These are phyloP conservation scores for Hippopotamyrus pictus DNA, from an alignment of 2,797 vertebrate species.

Conservation along the genomic window DNA sequence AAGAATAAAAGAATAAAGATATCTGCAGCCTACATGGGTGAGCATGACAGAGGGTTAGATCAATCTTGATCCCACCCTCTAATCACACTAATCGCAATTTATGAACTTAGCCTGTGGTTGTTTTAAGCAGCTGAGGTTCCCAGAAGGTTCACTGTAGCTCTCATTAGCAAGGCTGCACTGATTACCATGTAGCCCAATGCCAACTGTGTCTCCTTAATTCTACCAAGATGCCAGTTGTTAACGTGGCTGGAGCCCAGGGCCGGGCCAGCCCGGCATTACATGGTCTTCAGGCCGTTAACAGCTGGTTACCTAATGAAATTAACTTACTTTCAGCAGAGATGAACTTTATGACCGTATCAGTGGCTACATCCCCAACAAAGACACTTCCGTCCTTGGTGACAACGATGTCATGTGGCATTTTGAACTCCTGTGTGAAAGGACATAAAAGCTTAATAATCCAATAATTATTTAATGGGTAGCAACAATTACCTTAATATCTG, in stretches of 20 bases:
- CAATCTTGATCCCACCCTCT: background rate
- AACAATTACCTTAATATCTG: background rate
- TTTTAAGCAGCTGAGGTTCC: background rate
- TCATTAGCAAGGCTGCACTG: background rate
- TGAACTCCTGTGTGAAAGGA: slow-evolving; percentile 66
- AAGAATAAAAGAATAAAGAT: background rate
- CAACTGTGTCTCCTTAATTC: background rate
- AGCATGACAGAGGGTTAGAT: background rate
- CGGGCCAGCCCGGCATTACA: background rate
- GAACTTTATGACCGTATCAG: slow-evolving; percentile 79
- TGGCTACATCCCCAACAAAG: slow-evolving; percentile 77
- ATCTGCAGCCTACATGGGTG: background rate
- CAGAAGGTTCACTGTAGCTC: background rate
- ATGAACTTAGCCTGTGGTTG: background rate
- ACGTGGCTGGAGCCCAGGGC: background rate
- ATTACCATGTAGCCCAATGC: background rate
- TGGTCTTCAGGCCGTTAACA: background rate
- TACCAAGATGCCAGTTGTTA: background rate
- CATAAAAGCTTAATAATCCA: slow-evolving; percentile 10
- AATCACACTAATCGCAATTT: background rate
- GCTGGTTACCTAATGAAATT: background rate
- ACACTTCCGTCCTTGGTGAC: slow-evolving; percentile 70
- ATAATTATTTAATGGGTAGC: background rate
- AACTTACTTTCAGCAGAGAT: slow-evolving; percentile 73
- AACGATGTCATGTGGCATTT: slow-evolving; percentile 87